Evolutionary conservation across 2,888 invertebrate species (phyloP).

Genomic region (Zaprionus bogoriensis): DNA sequence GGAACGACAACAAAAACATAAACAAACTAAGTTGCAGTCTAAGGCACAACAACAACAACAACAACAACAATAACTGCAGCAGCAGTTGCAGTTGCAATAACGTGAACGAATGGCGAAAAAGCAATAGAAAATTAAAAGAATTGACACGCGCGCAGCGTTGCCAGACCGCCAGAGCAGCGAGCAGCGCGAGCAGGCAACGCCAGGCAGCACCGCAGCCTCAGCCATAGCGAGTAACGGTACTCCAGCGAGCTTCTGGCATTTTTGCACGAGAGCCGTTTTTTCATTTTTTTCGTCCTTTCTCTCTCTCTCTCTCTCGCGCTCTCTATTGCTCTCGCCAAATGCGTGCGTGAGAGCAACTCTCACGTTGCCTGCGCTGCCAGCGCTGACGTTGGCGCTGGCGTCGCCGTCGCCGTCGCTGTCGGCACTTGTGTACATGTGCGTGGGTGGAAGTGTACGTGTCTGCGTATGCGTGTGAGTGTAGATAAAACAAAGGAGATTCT

Average conservation of each 20-base stretch:
- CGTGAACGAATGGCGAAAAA: background rate
- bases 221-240: conserved; percentile 47
- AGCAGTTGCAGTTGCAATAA: background rate
- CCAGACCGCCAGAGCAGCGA: conserved; percentile 20
- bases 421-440: conserved; percentile 5
- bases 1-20: background rate
- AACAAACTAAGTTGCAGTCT: background rate
- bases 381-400: conserved; percentile 1
- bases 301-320: background rate
- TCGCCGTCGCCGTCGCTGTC: conserved; percentile 4
- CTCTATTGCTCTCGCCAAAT: background rate
- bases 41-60: conserved; percentile 2
- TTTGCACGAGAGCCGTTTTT: no score
- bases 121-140: conserved; percentile 3
- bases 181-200: conserved; percentile 7
- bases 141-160: conserved; percentile 34
- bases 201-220: no score
- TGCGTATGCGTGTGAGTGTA: conserved; percentile 32
- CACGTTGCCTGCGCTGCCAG: conserved; percentile 8
- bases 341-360: conserved; percentile 22
- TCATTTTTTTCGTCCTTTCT: no score
- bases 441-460: conserved; percentile 2
- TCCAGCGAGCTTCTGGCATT: background rate
- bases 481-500: conserved; percentile 35
- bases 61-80: background rate